These are phyloP conservation scores for Pseudanteris insignis DNA, from an alignment of 2,888 invertebrate genomes.

Conservation along the genomic window DNA sequence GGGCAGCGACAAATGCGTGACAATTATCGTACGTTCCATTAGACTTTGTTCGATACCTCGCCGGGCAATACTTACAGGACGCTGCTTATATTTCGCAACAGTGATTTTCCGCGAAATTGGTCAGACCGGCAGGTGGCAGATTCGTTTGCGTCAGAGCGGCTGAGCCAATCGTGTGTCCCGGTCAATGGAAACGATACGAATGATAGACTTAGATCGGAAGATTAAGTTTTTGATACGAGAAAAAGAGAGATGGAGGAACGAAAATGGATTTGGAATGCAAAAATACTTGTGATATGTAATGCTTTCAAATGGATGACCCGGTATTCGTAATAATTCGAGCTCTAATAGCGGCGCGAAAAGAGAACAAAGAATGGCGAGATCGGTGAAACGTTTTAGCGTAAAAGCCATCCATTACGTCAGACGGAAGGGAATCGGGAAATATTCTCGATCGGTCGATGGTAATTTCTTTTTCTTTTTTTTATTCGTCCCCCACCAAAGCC, in stretches of 20 bases:
- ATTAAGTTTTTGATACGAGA: too few species aligned
- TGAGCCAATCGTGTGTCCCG: too few species aligned
- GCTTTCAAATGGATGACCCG: slow-evolving; percentile 21
- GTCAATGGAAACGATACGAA: too few species aligned
- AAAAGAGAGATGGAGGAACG: not conserved
- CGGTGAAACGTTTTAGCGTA: slow-evolving; percentile 44
- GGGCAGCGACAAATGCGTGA: slow-evolving; percentile 2
- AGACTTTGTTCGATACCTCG: slow-evolving; percentile 14
- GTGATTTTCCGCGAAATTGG: slow-evolving; percentile 24
- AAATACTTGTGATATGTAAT: slow-evolving; percentile 23
- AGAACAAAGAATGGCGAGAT: slow-evolving; percentile 30
- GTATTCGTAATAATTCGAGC: slow-evolving; percentile 33
- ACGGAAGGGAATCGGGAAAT: too few species aligned
- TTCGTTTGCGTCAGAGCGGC: too few species aligned
- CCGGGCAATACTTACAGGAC: slow-evolving; percentile 8
- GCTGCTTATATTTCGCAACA: slow-evolving; percentile 18
- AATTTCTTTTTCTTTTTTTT: too few species aligned
- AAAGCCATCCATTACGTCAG: slow-evolving; percentile 40
- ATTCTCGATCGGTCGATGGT: too few species aligned
- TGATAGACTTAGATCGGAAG: too few species aligned
- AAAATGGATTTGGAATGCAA: slow-evolving; percentile 6
- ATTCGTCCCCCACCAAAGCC: too few species aligned
- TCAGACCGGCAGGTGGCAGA: slow-evolving; percentile 12
- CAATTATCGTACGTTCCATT: slow-evolving; percentile 11
- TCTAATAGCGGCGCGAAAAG: slow-evolving; percentile 31